Evolutionary conservation across 2,797 vertebrate species (phyloP), one percentile per base, ranked within the genome.

Genomic region (Myotis daubentonii): DNA sequence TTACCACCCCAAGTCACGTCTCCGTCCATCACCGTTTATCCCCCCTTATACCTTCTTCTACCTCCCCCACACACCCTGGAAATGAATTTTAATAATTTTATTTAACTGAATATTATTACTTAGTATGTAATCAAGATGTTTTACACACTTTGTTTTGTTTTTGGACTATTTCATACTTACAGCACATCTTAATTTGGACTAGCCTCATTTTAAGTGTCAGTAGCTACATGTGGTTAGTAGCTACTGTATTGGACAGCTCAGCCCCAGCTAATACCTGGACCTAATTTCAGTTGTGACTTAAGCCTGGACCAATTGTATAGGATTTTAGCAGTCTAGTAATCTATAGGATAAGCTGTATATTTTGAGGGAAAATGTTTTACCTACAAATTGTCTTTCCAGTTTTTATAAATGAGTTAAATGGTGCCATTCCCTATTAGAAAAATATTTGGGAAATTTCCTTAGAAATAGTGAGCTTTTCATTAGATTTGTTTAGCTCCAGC

Each of bases 351-450:
- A 19, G 74, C 66, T 92, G 19, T 82, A 22, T 55, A 82, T 93
- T 91, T 91, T 88, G 38, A 71, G 65, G 62, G 49, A 84, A 81
- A 79, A 41, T 72, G 6, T 60, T 85, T 94, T 79, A 19, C 4
- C 19, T 5, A 20, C 3, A 85, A 12, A 80, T 60, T 92, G 7
- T 82, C 25, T 87, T 94, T 53, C 30, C n/a, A 47, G 8, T 80
- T 86, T 94, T 91, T 89, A 41, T n/a, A 87, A 79, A 66, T 86
- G 16, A 81, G 16, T 36, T 94, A 91, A 82, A 78, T 75, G 70
- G 30, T 57, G 84, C 17, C 22, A 57, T 85, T 84, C 8, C 8
- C 30, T 20, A 28, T 47, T 82, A 53, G 2, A 88, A 94, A 92
- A 93, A 38, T 78, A 65, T 71, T n/a, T 92, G 13, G 30, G 72